phyloP scores from a whole-genome alignment of 2,888 invertebrate genomes.

The Diarsia dahlii region DNA sequence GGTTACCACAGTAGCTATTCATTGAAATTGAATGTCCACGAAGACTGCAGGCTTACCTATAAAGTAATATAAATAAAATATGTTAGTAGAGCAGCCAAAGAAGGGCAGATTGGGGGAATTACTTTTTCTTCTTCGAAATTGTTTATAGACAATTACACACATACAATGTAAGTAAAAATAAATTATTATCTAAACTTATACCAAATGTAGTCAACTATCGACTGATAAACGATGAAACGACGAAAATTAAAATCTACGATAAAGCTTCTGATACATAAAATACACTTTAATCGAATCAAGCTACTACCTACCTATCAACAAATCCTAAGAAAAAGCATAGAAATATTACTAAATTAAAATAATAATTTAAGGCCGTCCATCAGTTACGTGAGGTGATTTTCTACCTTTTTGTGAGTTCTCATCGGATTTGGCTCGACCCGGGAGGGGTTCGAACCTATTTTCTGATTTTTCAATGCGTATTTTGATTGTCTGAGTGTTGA shows the following conservation, averaged over 20 bases:
- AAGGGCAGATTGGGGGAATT: not conserved
- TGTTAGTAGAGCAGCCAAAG: not conserved
- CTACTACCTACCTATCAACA: not conserved
- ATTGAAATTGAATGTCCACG: not conserved
- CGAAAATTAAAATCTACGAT: not conserved
- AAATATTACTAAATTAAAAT: not conserved
- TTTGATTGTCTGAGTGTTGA: no score
- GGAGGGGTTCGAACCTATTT: not conserved
- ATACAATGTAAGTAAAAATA: not conserved
- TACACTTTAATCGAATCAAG: not conserved
- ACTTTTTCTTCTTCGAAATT: constrained; percentile 3
- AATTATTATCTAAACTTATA: not conserved
- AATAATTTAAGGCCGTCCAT: not conserved
- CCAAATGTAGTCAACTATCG: not conserved
- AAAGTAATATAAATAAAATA: not conserved
- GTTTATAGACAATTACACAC: not conserved
- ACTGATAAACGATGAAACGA: not conserved
- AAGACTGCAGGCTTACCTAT: not conserved
- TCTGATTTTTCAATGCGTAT: no score
- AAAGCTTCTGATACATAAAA: not conserved
- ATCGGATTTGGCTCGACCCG: no score
- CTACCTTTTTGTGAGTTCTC: no score
- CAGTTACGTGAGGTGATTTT: not conserved
- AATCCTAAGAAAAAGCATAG: not conserved
- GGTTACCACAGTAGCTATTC: not conserved